Conservation (phyloP, 2,113 vertebrate species). For the Hipposideros armiger region DNA sequence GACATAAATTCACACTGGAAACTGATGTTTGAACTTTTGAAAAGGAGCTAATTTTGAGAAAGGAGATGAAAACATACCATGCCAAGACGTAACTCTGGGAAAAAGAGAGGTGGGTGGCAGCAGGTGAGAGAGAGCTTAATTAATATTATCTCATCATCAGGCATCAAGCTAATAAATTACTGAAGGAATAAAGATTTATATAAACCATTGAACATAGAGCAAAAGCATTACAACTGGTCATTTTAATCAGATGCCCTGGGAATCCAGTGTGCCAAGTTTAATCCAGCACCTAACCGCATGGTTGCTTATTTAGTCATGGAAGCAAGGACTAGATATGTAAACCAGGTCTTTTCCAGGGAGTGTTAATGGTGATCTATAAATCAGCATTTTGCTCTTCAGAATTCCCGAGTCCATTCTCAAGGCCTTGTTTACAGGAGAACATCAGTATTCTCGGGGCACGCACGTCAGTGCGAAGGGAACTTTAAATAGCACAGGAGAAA, state of each 20-base stretch:
- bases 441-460: conserved; percentile 79
- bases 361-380: conserved; percentile 80
- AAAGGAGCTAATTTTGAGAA: conserved; percentile 52
- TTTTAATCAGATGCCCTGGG: conserved; percentile 70
- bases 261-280: conserved; percentile 75
- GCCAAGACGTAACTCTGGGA: not conserved
- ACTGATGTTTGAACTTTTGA: not conserved
- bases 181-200: conserved; percentile 70
- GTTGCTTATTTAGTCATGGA: conserved; percentile 56
- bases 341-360: conserved; percentile 62
- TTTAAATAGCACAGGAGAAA: conserved; percentile 80
- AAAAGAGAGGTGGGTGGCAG: not conserved
- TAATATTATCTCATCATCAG: conserved; percentile 66
- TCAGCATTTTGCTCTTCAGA: conserved; percentile 73
- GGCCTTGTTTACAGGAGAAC: conserved; percentile 80
- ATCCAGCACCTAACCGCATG: conserved; percentile 65
- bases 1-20: conserved; percentile 49
- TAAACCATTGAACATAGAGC: not conserved
- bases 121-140: conserved; percentile 30
- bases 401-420: conserved; percentile 75
- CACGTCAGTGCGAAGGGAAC: conserved; percentile 57
- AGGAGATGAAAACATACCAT: conserved; percentile 37
- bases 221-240: conserved; percentile 70
- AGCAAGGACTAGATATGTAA: conserved; percentile 71
- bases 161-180: conserved; percentile 71